Evolutionary conservation across 2,888 invertebrate species (phyloP).

Genomic region (Sepiola atlantica): DNA sequence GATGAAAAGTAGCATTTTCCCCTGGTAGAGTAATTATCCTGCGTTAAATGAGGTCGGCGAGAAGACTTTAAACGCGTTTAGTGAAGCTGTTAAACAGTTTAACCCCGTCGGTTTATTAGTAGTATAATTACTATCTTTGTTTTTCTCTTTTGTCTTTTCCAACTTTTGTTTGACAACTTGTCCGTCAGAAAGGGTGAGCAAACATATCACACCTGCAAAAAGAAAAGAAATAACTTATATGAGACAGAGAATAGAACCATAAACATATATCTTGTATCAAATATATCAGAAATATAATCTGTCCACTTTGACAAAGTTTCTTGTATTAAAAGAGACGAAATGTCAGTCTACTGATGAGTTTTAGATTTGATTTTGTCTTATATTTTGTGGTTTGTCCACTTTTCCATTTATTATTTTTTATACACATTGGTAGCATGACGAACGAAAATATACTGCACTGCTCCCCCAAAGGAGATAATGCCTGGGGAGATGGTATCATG

Average conservation of each 20-base stretch:
- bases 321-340: too few relatives aligned
- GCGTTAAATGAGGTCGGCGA: neutral
- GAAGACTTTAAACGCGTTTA: neutral
- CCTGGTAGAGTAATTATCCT: slow-evolving; percentile 21
- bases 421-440: too few relatives aligned
- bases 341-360: too few relatives aligned
- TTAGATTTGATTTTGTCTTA: too few relatives aligned
- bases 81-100: neutral
- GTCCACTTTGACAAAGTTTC: too few relatives aligned
- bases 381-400: too few relatives aligned
- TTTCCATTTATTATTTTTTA: too few relatives aligned
- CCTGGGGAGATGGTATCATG: too few relatives aligned
- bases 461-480: too few relatives aligned
- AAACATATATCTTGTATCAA: too few relatives aligned
- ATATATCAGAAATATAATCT: too few relatives aligned
- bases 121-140: neutral
- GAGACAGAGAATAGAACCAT: neutral
- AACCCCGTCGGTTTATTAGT: neutral
- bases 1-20: neutral
- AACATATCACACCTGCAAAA: neutral
- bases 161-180: neutral
- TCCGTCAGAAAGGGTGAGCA: neutral
- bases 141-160: neutral
- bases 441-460: too few relatives aligned
- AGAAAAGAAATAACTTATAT: neutral